These are phyloP conservation scores for Urocolius indicus DNA, from an alignment of 2,113 vertebrate genomes.

Conservation along the genomic window DNA sequence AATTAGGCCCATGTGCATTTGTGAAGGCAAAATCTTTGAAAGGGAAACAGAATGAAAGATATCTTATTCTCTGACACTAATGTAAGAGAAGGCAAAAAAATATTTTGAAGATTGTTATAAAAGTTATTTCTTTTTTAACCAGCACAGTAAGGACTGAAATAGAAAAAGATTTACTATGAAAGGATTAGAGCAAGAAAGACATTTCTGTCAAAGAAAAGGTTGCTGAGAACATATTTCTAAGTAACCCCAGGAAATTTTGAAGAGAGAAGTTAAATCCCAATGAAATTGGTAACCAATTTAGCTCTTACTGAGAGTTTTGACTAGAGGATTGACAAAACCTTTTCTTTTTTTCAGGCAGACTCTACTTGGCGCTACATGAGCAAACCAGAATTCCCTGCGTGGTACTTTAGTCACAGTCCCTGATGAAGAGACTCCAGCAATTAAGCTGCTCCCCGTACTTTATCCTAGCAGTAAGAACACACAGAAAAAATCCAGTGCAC, in stretches of 20 bases:
- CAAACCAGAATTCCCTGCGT: not conserved
- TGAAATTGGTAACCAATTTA: conserved; percentile 41
- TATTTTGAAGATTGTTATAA: not conserved
- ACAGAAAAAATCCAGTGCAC: not conserved
- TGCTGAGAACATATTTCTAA: conserved; percentile 32
- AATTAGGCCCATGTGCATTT: not conserved
- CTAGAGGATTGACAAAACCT: not conserved
- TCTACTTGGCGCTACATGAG: not conserved
- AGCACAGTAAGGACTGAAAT: not conserved
- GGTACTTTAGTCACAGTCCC: not conserved
- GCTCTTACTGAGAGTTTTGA: conserved; percentile 27
- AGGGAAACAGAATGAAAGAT: not conserved
- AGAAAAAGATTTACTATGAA: conserved; percentile 2
- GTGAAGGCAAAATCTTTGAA: not conserved
- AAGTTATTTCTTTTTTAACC: not conserved
- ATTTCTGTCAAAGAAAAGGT: conserved; percentile 40
- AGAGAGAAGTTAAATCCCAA: conserved; percentile 20
- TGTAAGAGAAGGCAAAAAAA: not conserved
- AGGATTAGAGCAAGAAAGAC: conserved; percentile 2
- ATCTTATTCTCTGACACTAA: not conserved
- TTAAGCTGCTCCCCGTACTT: not conserved
- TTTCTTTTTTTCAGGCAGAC: not conserved
- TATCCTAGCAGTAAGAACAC: not conserved
- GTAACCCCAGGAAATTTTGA: conserved; percentile 27
- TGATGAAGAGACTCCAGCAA: not conserved